These are phyloP conservation scores for Elmis aenea DNA, from an alignment of 2,888 invertebrate species.

Conservation along the genomic window DNA sequence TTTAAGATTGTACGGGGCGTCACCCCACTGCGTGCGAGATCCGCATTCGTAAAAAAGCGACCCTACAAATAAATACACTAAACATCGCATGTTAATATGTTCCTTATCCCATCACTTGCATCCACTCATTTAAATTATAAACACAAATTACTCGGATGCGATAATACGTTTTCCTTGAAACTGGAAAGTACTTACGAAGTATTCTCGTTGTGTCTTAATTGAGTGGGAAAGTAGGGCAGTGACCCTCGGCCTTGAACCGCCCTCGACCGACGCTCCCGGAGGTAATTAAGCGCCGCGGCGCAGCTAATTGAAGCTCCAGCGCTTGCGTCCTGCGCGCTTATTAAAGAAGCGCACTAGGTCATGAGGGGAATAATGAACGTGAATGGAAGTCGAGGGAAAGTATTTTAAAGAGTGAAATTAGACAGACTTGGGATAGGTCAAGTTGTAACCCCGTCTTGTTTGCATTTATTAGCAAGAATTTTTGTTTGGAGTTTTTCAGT, in stretches of 20 bases:
- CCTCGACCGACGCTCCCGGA: conserved; percentile 39
- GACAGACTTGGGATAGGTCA: conserved; percentile 45
- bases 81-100: not conserved
- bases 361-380: conserved; percentile 46
- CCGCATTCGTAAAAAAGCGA: not conserved
- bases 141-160: too few species aligned
- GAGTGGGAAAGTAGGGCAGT: conserved; percentile 37
- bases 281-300: conserved; percentile 46
- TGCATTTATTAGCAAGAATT: conserved; percentile 28
- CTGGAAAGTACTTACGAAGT: not conserved
- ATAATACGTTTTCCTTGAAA: not conserved
- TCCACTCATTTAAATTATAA: too few species aligned
- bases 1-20: conserved; percentile 13
- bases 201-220: conserved; percentile 22
- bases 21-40: conserved; percentile 3
- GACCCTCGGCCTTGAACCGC: conserved; percentile 42
- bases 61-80: not conserved
- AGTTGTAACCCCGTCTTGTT: conserved; percentile 30
- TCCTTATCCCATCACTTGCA: too few species aligned
- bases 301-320: conserved; percentile 43
- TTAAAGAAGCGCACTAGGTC: conserved; percentile 46
- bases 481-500: conserved; percentile 18
- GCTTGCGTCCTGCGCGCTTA: conserved; percentile 42
- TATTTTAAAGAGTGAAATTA: conserved; percentile 48
- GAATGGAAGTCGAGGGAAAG: conserved; percentile 46